phyloP scores from a whole-genome alignment of 2,888 invertebrate genomes.

The Amaurobius ferox region DNA sequence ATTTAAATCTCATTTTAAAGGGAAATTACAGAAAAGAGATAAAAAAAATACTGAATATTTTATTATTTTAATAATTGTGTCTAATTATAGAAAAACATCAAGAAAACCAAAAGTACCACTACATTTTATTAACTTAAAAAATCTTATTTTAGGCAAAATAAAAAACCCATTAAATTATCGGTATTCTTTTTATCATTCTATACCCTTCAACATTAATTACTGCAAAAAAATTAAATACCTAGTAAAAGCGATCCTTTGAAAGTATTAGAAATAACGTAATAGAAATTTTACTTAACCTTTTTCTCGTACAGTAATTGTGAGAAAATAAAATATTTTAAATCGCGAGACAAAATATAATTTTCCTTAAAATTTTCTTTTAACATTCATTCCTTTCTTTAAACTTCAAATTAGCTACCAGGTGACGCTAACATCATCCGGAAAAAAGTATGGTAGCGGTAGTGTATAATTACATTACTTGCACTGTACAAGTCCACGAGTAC shows the following conservation, averaged over 20 bases:
- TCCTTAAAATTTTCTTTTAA: conserved; percentile 19
- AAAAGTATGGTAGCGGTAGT: conserved; percentile 21
- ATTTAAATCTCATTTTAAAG: too few species aligned
- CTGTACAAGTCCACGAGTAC: conserved; percentile 34
- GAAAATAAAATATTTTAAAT: conserved; percentile 15
- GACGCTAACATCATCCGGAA: conserved; percentile 17
- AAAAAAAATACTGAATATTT: too few species aligned
- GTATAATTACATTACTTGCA: conserved; percentile 61
- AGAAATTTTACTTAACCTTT: neutral
- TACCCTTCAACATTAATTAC: neutral
- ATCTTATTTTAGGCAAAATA: neutral
- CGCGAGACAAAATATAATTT: conserved; percentile 10
- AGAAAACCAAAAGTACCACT: too few species aligned
- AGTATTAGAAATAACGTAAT: too few species aligned
- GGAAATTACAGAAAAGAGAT: too few species aligned
- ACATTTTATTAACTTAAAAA: too few species aligned
- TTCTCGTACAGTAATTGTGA: neutral
- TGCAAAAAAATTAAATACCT: neutral
- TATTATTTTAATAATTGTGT: too few species aligned
- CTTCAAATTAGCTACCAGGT: conserved; percentile 28
- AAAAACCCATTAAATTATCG: neutral
- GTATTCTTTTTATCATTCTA: neutral
- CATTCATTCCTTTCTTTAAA: neutral
- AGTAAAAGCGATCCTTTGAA: neutral
- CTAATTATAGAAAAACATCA: too few species aligned